Evolutionary conservation across 2,888 invertebrate genomes (phyloP), one percentile per base, ranked within the genome.

Genomic region (Coelinius sp.): DNA sequence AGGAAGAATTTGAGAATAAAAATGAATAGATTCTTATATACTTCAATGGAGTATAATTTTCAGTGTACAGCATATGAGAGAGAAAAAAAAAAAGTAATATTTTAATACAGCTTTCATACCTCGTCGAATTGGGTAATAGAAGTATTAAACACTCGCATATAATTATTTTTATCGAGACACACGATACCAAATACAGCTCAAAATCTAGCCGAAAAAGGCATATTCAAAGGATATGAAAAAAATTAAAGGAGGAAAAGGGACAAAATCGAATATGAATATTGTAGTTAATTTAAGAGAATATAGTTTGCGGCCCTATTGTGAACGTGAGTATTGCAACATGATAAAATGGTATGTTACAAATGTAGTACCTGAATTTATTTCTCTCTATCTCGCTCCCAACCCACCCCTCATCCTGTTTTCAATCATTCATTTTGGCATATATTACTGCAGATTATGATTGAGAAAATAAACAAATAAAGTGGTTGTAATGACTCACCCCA

Each of bases 71-170:
- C 41, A n/a, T 41, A 41, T 12, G 41, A 41, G n/a, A 41, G 41
- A 41, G n/a, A n/a, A 10, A 41, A 41, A 41, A n/a, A 41, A 41
- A n/a, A 10, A 41, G 46, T 8, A 49, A 49, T 49, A 49, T 49
- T 49, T 49, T 49, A 20, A 49, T 49, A 49, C 46, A 49, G 20
- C 8, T 49, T 20, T 49, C 17, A 41, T 41, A 41, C 12, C n/a
- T 41, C n/a, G 41, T 41, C 41, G 41, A n/a, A 41, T 41, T 41
- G 41, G n/a, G n/a, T 41, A 41, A 41, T 49, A 49, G 46, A 49
- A 49, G 17, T 49, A 49, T 20, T 49, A 20, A 17, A 14, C 46
- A 49, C 46, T 49, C 5, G 46, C 46, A 49, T 49, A 49, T 14
- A 49, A 20, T 49, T 49, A 49, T 49, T 49, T 49, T 49, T 49